A percentile compares a stretch with the other conserved stretches of the same genome.
Conservation (phyloP, 2,888 invertebrate genomes). For the Blastobasis adustella region DNA sequence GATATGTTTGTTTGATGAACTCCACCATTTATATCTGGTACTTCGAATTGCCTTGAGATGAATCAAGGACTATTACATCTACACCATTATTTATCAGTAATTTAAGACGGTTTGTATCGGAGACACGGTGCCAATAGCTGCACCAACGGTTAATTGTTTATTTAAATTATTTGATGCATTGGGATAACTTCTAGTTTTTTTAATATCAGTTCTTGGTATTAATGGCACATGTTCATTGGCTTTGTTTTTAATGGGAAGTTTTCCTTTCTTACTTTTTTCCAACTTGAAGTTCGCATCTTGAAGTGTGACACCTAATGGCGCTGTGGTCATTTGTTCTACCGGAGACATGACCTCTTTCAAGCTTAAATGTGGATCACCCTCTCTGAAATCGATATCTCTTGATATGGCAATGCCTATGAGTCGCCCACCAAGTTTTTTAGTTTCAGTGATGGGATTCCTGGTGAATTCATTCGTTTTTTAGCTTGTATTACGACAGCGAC, state of each 20-base stretch:
- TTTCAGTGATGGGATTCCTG: conserved; percentile 96
- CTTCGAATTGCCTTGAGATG: conserved; percentile 97
- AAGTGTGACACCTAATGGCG: conserved; percentile 91
- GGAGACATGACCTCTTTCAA: conserved; percentile 90
- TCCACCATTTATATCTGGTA: conserved; percentile 97
- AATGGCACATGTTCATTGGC: conserved; percentile 82
- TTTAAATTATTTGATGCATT: conserved; percentile 98
- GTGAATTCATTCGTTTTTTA: conserved; percentile 91
- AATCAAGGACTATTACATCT: conserved; percentile 97
- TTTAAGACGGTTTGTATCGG: conserved; percentile 89
- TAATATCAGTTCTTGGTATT: conserved; percentile 76
- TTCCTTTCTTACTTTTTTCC: conserved; percentile 97
- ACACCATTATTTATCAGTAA: no score
- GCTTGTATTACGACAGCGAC: conserved; percentile 93
- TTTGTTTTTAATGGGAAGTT: conserved; percentile 89
- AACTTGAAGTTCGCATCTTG: conserved; percentile 95
- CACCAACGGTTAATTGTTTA: conserved; percentile 93
- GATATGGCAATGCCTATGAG: conserved; percentile 98
- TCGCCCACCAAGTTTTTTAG: conserved; percentile 94
- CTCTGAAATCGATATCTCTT: conserved; percentile 96
- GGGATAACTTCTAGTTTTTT: conserved; percentile 97
- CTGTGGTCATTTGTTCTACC: conserved; percentile 89
- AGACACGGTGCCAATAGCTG: conserved; percentile 93
- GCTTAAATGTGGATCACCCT: conserved; percentile 78
- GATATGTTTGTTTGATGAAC: conserved; percentile 90